A percentile compares a stretch with the other conserved stretches of the same genome.
Conservation (phyloP, 2,888 invertebrate species). For the Euproctis similis region DNA sequence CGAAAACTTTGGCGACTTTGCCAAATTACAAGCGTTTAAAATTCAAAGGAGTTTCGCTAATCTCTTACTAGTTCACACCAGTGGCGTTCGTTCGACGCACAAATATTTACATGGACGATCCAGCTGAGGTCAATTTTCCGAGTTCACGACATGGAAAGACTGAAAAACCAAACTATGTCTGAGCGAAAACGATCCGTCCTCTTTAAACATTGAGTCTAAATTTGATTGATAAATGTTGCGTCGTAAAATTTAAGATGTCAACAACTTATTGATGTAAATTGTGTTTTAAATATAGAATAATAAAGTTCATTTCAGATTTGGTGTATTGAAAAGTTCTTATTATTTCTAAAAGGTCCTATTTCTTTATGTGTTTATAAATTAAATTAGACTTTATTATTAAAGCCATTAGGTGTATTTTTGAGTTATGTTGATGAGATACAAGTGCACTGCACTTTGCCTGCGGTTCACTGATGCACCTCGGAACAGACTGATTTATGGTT, state of each 20-base stretch:
- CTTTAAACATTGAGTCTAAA: conserved; percentile 15
- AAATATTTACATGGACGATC: conserved; percentile 67
- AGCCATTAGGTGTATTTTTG: conserved; percentile 21
- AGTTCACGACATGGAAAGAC: conserved; percentile 21
- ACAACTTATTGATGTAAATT: conserved; percentile 31
- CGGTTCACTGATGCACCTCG: conserved; percentile 56
- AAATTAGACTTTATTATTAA: not conserved
- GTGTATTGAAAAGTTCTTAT: conserved; percentile 17
- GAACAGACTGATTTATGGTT: conserved; percentile 67
- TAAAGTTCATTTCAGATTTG: conserved; percentile 46
- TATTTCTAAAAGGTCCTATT: conserved; percentile 24
- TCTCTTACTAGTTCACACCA: conserved; percentile 57
- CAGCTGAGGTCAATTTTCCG: conserved; percentile 70
- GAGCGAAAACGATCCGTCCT: conserved; percentile 18
- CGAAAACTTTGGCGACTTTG: conserved; percentile 22
- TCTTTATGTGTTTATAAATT: not conserved
- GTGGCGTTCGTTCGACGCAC: conserved; percentile 52
- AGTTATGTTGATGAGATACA: conserved; percentile 22
- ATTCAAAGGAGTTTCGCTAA: conserved; percentile 47
- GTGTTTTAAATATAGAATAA: conserved; percentile 33
- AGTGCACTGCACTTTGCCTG: conserved; percentile 66
- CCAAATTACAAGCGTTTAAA: conserved; percentile 30
- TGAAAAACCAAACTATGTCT: conserved; percentile 13
- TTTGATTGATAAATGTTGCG: conserved; percentile 14
- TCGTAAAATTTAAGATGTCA: conserved; percentile 42